Percentiles rank a stretch among this genome's conserved stretches.
phyloP scores from a whole-genome alignment of 2,797 vertebrate genomes.

The Potorous gilbertii region DNA sequence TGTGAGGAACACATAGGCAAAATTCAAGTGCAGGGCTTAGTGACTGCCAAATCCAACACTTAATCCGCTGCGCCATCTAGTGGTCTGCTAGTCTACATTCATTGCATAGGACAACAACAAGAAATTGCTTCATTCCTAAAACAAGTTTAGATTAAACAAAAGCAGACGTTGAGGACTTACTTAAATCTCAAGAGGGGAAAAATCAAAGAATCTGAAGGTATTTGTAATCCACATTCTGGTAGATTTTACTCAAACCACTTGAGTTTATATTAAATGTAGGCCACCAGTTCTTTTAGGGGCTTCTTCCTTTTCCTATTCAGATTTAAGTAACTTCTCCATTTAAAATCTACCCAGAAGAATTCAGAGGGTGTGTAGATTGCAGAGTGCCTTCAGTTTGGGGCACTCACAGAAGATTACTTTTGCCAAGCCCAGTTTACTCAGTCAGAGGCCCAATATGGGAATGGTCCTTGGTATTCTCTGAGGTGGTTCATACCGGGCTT shows the following conservation, averaged over 20 bases:
- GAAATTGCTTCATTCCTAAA: neutral
- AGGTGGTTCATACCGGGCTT: neutral
- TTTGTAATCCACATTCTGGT: neutral
- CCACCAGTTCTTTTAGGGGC: neutral
- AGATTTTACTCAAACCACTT: neutral
- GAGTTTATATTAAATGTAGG: neutral
- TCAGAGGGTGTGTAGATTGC: too few species aligned
- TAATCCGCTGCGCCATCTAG: neutral
- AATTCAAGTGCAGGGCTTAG: neutral
- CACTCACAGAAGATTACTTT: neutral
- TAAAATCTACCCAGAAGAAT: neutral
- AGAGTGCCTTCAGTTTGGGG: neutral
- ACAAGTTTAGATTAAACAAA: neutral
- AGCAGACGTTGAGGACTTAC: neutral
- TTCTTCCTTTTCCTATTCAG: neutral
- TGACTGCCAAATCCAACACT: neutral
- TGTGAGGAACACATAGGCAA: neutral
- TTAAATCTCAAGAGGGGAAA: neutral
- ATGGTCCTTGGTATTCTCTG: neutral
- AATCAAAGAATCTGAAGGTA: neutral
- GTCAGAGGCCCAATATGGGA: neutral
- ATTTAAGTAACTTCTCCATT: neutral
- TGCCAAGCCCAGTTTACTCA: too few species aligned
- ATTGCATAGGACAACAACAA: neutral
- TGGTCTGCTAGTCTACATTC: neutral